Evolutionary conservation across 1,140 invertebrate species (phyloP).

Genomic region (Danaus plexippus): DNA sequence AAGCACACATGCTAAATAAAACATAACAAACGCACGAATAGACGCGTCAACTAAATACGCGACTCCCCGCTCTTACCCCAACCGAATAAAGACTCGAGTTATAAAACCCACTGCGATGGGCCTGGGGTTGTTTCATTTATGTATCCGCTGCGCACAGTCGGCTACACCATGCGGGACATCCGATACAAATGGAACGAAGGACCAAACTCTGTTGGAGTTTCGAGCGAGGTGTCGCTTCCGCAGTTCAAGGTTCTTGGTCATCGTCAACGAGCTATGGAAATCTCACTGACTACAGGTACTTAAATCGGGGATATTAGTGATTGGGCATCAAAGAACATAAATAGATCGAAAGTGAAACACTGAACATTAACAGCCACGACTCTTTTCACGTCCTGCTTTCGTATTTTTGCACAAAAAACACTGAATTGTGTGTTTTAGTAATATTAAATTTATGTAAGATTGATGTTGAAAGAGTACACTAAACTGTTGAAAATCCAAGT

Average conservation of each 20-base stretch:
- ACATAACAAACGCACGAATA: constrained; percentile 62
- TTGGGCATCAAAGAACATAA: constrained; percentile 25
- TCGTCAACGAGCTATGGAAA: constrained; percentile 90
- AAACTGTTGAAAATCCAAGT: constrained; percentile 4
- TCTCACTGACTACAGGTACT: constrained; percentile 92
- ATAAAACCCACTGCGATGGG: constrained; percentile 78
- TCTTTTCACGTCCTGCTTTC: constrained; percentile 69
- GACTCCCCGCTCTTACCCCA: constrained; percentile 59
- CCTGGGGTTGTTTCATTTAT: constrained; percentile 77
- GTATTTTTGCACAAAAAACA: constrained; percentile 65
- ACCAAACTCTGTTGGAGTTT: constrained; percentile 91
- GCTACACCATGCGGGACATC: constrained; percentile 97
- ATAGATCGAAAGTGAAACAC: constrained; percentile 53
- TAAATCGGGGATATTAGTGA: constrained; percentile 39
- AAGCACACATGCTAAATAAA: constrained; percentile 58
- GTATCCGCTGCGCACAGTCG: constrained; percentile 84
- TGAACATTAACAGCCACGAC: constrained; percentile 65
- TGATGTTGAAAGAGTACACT: neutral
- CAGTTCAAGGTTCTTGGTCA: constrained; percentile 95
- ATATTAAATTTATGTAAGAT: constrained; percentile 22
- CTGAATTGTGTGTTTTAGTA: constrained; percentile 53
- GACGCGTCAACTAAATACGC: constrained; percentile 46
- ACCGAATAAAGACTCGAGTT: constrained; percentile 64
- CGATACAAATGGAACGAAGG: constrained; percentile 96
- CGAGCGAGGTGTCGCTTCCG: constrained; percentile 92